phyloP scores from a whole-genome alignment of 2,113 vertebrate genomes.

The Ellobius talpinus region DNA sequence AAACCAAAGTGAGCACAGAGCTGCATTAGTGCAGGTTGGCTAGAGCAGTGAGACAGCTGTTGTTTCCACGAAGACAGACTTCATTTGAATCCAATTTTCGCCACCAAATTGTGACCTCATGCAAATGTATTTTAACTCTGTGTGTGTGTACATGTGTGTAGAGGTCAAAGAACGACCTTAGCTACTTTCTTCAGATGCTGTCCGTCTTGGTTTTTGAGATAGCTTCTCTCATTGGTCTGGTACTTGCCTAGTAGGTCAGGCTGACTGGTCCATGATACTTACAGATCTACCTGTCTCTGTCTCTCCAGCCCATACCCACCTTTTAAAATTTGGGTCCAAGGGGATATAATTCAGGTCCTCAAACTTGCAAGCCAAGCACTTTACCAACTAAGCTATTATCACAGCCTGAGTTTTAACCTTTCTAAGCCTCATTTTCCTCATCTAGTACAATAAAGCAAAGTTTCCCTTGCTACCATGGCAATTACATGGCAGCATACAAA shows the following conservation, averaged over 20 bases:
- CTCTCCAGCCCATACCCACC: not conserved
- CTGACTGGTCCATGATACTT: not conserved
- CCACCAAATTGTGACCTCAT: not conserved
- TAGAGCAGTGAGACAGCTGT: not conserved
- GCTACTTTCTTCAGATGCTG: not conserved
- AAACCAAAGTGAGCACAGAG: not conserved
- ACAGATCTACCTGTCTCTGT: not conserved
- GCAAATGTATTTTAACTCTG: not conserved
- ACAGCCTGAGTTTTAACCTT: slow-evolving; percentile 14
- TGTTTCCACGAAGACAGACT: not conserved
- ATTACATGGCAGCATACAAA: not conserved
- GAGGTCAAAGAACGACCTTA: not conserved
- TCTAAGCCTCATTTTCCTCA: slow-evolving; percentile 31
- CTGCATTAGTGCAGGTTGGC: not conserved
- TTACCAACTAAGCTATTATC: not conserved
- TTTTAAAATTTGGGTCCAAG: not conserved
- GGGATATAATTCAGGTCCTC: not conserved
- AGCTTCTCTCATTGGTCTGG: not conserved
- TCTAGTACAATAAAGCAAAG: slow-evolving; percentile 32
- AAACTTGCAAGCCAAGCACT: not conserved
- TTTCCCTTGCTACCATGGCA: slow-evolving; percentile 17
- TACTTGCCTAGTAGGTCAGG: not conserved
- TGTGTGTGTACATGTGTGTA: not conserved
- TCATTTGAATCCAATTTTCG: slow-evolving; percentile 39
- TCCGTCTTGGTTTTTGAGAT: not conserved